Percentiles rank a stretch among this genome's conserved stretches.
Conservation (phyloP, 2,888 invertebrate species). For the Sialis lutaria region DNA sequence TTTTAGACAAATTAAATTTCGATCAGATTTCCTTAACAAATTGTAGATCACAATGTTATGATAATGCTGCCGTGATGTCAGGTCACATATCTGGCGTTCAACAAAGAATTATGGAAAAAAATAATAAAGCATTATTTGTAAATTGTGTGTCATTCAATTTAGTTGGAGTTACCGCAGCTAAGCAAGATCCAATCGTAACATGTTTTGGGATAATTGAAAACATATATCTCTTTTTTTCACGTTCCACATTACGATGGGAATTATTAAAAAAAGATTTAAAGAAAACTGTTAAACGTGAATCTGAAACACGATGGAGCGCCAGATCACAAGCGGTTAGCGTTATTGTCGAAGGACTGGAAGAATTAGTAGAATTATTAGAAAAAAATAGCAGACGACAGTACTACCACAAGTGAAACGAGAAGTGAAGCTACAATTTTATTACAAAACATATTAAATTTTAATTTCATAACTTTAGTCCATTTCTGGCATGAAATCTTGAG, state of each 20-base stretch:
- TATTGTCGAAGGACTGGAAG: conserved; percentile 7
- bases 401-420: conserved; percentile 6
- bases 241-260: conserved; percentile 9
- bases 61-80: no score
- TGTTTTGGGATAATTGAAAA: background rate
- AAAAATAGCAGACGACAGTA: conserved; percentile 8
- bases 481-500: conserved; percentile 10
- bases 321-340: conserved; percentile 10
- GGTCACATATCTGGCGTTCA: no score
- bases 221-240: conserved; percentile 9
- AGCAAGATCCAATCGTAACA: background rate
- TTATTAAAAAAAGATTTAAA: background rate
- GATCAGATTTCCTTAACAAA: no score
- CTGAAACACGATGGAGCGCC: conserved; percentile 12
- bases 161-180: background rate
- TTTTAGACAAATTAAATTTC: no score
- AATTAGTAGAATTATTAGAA: conserved; percentile 8
- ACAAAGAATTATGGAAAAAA: no score
- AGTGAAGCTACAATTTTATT: conserved; percentile 9
- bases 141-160: background rate
- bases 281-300: conserved; percentile 11
- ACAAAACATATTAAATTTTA: conserved; percentile 8
- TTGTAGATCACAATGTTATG: no score
- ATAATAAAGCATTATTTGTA: background rate
- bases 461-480: conserved; percentile 10